These are phyloP conservation scores for Epizoanthus rinbou DNA, from an alignment of 92 coral and sea anemone genomes.

Conservation along the genomic window DNA sequence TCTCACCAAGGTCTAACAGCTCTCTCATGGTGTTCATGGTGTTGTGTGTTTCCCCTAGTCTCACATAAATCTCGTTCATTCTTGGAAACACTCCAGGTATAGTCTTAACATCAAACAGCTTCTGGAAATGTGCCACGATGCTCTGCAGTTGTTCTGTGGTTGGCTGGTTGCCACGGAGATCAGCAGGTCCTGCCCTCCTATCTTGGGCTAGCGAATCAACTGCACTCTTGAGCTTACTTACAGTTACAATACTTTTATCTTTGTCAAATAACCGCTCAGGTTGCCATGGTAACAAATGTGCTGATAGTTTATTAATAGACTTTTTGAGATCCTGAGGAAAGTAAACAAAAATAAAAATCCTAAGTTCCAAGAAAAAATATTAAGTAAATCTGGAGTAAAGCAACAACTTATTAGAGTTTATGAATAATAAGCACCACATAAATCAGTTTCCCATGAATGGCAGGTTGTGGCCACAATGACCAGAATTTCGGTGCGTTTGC, in stretches of 20 bases:
- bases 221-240: conserved; percentile 65
- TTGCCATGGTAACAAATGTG: conserved; percentile 87
- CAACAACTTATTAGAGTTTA: not conserved
- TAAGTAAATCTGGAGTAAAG: not conserved
- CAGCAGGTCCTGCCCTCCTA: conserved; percentile 75
- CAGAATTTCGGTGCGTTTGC: too few species aligned
- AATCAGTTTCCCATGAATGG: too few species aligned
- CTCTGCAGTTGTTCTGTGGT: conserved; percentile 76
- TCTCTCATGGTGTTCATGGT: conserved; percentile 92
- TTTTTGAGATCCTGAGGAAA: conserved; percentile 69
- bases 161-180: conserved; percentile 71
- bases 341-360: not conserved
- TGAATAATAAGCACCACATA: too few species aligned
- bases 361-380: not conserved
- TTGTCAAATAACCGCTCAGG: conserved; percentile 66
- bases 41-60: conserved; percentile 92
- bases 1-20: conserved; percentile 77
- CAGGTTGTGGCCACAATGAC: too few species aligned
- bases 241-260: conserved; percentile 52
- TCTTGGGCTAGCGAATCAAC: conserved; percentile 71
- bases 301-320: conserved; percentile 68
- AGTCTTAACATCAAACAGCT: conserved; percentile 83
- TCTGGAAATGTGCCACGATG: conserved; percentile 95
- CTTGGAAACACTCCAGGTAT: conserved; percentile 89
- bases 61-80: conserved; percentile 92